These are phyloP conservation scores for Macrochelys suwanniensis DNA, from an alignment of 2,797 vertebrate species.

Conservation along the genomic window DNA sequence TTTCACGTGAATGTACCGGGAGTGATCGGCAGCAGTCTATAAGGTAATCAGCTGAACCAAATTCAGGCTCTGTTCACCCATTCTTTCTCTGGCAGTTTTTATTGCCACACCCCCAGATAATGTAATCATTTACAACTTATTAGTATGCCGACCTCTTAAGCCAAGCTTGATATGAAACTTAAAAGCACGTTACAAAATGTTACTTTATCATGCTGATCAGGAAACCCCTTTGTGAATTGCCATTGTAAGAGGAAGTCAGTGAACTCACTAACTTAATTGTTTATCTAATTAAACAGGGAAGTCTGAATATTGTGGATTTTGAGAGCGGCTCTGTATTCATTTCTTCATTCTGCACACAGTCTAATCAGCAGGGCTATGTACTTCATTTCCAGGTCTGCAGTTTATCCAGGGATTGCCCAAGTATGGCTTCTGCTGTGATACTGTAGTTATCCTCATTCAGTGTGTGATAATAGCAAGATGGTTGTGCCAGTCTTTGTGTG, in stretches of 20 bases:
- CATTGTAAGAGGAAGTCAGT: neutral
- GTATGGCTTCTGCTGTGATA: accelerated
- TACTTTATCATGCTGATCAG: accelerated
- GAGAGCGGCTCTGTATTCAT: neutral
- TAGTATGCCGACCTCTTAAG: too few species aligned
- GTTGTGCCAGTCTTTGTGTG: accelerated
- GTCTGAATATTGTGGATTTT: accelerated
- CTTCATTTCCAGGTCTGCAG: too few species aligned
- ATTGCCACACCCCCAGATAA: neutral
- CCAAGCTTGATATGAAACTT: neutral
- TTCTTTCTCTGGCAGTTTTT: neutral
- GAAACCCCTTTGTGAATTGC: neutral
- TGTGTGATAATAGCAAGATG: neutral
- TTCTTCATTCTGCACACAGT: neutral
- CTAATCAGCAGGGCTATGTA: neutral
- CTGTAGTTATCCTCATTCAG: neutral
- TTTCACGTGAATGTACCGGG: accelerated
- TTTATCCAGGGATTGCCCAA: neutral
- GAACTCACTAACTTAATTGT: neutral
- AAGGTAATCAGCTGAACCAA: neutral
- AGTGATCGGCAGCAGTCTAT: neutral
- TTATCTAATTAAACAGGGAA: accelerated
- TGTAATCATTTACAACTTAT: neutral
- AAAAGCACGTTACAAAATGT: neutral
- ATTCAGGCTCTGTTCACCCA: neutral